Percentiles rank a stretch among this genome's conserved stretches.
phyloP scores from a whole-genome alignment of 2,888 invertebrate species.

The Lydus trimaculatus region DNA sequence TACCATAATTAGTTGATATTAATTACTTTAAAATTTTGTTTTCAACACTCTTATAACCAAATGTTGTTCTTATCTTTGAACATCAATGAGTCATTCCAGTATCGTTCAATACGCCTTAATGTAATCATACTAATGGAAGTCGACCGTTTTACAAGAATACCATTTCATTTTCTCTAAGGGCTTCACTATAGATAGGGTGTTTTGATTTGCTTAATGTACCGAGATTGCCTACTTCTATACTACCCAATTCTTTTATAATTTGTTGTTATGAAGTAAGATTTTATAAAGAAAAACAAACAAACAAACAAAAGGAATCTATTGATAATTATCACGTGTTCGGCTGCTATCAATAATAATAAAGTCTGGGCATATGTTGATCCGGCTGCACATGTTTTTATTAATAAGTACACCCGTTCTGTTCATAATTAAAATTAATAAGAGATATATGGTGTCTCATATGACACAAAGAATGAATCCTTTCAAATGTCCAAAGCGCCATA shows the following conservation, averaged over 20 bases:
- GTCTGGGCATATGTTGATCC: slow-evolving; percentile 17
- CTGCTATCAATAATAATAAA: slow-evolving; percentile 6
- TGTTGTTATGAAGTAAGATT: background rate
- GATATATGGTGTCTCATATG: slow-evolving; percentile 15
- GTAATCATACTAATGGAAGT: slow-evolving; percentile 44
- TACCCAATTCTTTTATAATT: background rate
- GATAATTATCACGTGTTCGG: background rate
- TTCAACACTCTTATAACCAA: background rate
- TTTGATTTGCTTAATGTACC: slow-evolving; percentile 37
- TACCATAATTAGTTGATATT: too few relatives aligned
- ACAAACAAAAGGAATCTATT: background rate
- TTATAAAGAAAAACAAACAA: too few relatives aligned
- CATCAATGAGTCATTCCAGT: background rate
- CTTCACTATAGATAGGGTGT: slow-evolving; percentile 31
- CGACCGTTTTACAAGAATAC: slow-evolving; percentile 39
- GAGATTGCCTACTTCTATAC: slow-evolving; percentile 18
- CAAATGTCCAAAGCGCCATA: slow-evolving; percentile 15
- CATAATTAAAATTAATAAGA: slow-evolving; percentile 30
- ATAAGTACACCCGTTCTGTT: slow-evolving; percentile 26
- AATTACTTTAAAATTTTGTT: background rate
- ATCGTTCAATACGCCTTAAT: slow-evolving; percentile 20
- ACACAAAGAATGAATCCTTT: slow-evolving; percentile 20
- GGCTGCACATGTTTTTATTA: slow-evolving; percentile 23
- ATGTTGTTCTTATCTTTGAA: background rate
- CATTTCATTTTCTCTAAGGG: slow-evolving; percentile 44